Percentiles rank a stretch among this genome's conserved stretches.
Evolutionary conservation across 2,888 invertebrate species (phyloP).

Genomic region (Drosophila kambysellisi): DNA sequence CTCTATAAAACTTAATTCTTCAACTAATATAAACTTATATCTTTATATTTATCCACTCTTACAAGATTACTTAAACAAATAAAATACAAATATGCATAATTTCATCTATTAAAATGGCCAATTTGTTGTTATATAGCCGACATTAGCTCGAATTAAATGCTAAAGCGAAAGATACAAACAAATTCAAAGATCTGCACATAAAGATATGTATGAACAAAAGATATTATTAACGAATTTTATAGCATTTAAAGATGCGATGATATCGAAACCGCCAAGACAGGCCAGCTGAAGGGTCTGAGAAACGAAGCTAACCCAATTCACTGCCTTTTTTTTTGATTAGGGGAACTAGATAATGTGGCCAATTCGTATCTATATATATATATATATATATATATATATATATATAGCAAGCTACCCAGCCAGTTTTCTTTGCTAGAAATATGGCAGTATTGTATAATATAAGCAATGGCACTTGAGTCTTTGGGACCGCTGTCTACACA

Average conservation of each 20-base stretch:
- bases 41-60: background rate
- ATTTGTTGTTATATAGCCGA: slow-evolving; percentile 18
- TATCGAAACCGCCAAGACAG: slow-evolving; percentile 15
- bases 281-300: slow-evolving; percentile 4
- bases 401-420: slow-evolving; percentile 5
- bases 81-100: slow-evolving; percentile 17
- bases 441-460: slow-evolving; percentile 18
- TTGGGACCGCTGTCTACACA: slow-evolving; percentile 42
- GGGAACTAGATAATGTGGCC: slow-evolving; percentile 30
- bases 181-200: slow-evolving; percentile 36
- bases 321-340: slow-evolving; percentile 20
- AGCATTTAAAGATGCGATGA: slow-evolving; percentile 27
- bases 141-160: slow-evolving; percentile 44
- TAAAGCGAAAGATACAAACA: slow-evolving; percentile 35
- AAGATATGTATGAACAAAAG: slow-evolving; percentile 40
- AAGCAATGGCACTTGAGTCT: slow-evolving; percentile 28
- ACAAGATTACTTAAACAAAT: background rate
- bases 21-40: background rate
- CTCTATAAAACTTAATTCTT: background rate
- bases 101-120: slow-evolving; percentile 13
- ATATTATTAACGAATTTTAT: slow-evolving; percentile 57
- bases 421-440: slow-evolving; percentile 16
- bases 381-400: slow-evolving; percentile 24
- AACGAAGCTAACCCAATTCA: slow-evolving; percentile 2
- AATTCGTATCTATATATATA: slow-evolving; percentile 12